These are phyloP conservation scores for Pyrocoelia pectoralis DNA, from an alignment of 2,888 invertebrate species.

Conservation along the genomic window DNA sequence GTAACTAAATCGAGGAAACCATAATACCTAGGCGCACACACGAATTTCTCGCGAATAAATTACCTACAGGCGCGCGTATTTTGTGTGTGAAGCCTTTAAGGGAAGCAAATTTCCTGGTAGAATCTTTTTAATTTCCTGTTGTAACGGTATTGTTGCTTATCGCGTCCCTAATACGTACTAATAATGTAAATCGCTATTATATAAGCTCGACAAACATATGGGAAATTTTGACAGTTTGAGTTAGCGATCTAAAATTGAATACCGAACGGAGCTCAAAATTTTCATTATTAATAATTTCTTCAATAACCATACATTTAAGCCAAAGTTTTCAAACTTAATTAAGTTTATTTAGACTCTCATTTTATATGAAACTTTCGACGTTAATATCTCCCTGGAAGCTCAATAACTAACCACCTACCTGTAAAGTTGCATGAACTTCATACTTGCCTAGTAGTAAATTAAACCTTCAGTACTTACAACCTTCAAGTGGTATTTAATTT, in stretches of 20 bases:
- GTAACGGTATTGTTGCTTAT: constrained; percentile 26
- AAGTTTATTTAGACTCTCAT: constrained; percentile 7
- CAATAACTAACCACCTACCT: constrained; percentile 8
- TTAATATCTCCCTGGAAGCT: constrained; percentile 6
- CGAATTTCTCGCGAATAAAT: background rate
- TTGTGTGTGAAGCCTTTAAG: constrained; percentile 9
- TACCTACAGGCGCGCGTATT: background rate
- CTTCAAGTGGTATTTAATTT: constrained; percentile 8
- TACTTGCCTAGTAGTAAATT: background rate
- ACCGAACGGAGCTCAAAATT: background rate
- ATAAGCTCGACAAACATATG: background rate
- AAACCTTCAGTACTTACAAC: background rate
- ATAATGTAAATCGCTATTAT: constrained; percentile 15
- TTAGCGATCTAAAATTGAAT: constrained; percentile 4
- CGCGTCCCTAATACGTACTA: constrained; percentile 14
- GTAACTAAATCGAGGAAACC: background rate
- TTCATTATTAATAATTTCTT: background rate
- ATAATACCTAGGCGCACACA: background rate
- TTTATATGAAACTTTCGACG: constrained; percentile 10
- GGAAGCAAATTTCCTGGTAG: constrained; percentile 34
- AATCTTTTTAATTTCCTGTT: constrained; percentile 37
- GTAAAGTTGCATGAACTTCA: constrained; percentile 2
- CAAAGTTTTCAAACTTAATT: constrained; percentile 9
- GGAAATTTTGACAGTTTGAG: background rate
- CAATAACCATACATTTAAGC: background rate